A percentile compares a stretch with the other conserved stretches of the same genome.
Evolutionary conservation across 2,113 vertebrate species (phyloP).

Genomic region (Gopherus evgoodei): DNA sequence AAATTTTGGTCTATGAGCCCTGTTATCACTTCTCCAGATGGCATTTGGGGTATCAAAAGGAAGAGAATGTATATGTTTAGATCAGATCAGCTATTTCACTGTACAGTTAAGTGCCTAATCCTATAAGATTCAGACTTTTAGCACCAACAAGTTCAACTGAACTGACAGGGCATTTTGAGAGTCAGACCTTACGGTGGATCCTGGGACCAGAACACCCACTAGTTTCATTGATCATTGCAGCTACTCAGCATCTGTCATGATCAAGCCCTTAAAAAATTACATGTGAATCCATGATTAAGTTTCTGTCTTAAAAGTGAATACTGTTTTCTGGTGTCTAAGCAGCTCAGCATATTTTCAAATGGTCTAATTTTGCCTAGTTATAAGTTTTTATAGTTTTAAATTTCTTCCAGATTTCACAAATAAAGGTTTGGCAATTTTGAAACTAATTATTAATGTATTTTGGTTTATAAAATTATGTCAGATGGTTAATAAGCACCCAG

Average conservation of each 20-base stretch:
- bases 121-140: neutral
- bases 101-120: neutral
- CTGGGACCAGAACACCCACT: neutral
- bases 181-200: neutral
- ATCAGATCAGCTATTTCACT: neutral
- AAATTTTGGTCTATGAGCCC: neutral
- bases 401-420: neutral
- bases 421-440: slow-evolving; percentile 6
- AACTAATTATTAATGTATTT: slow-evolving; percentile 32
- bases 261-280: neutral
- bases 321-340: neutral
- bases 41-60: neutral
- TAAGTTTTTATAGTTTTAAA: neutral
- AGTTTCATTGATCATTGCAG: neutral
- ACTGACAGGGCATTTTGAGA: neutral
- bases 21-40: neutral
- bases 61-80: neutral
- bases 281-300: neutral
- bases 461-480: neutral
- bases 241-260: neutral
- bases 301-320: neutral
- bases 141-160: neutral
- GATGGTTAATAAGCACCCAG: neutral
- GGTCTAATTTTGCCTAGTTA: neutral
- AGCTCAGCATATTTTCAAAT: neutral